A percentile compares a stretch with the other conserved stretches of the same genome.
Conservation (phyloP, 2,797 vertebrate genomes). For the Notolepis coatsorum region DNA sequence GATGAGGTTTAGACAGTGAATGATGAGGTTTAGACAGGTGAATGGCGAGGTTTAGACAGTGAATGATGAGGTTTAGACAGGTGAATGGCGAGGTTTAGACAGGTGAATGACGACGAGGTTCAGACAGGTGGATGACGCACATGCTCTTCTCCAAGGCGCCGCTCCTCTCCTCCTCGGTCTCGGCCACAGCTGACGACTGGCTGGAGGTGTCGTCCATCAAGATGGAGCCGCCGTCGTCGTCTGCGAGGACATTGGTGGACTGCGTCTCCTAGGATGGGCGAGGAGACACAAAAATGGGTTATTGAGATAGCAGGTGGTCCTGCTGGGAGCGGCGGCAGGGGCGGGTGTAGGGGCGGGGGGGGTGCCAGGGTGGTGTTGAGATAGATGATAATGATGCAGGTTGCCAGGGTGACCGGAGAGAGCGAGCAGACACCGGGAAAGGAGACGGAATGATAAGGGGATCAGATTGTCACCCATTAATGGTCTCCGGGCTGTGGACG, state of each 20-base stretch:
- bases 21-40: too few species aligned
- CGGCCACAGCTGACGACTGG: slow-evolving; percentile 76
- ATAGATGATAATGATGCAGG: slow-evolving; percentile 63
- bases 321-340: slow-evolving; percentile 10
- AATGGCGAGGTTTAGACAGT: too few species aligned
- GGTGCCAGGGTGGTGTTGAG: slow-evolving; percentile 20
- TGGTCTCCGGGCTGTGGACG: slow-evolving; percentile 38
- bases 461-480: slow-evolving; percentile 63
- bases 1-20: too few species aligned
- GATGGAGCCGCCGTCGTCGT: slow-evolving; percentile 75
- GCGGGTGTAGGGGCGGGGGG: slow-evolving; percentile 11
- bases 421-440: slow-evolving; percentile 55
- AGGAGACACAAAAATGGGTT: slow-evolving; percentile 43
- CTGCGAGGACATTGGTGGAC: slow-evolving; percentile 70
- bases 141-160: slow-evolving; percentile 94
- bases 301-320: slow-evolving; percentile 43
- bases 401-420: slow-evolving; percentile 76
- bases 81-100: too few species aligned
- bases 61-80: slow-evolving; percentile 4
- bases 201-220: slow-evolving; percentile 83
- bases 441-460: slow-evolving; percentile 73
- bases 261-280: slow-evolving; percentile 71
- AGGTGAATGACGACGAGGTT: background rate
- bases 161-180: slow-evolving; percentile 88
- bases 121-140: slow-evolving; percentile 74